Conservation (phyloP, 2,113 vertebrate species). For the Corapipo altera region DNA sequence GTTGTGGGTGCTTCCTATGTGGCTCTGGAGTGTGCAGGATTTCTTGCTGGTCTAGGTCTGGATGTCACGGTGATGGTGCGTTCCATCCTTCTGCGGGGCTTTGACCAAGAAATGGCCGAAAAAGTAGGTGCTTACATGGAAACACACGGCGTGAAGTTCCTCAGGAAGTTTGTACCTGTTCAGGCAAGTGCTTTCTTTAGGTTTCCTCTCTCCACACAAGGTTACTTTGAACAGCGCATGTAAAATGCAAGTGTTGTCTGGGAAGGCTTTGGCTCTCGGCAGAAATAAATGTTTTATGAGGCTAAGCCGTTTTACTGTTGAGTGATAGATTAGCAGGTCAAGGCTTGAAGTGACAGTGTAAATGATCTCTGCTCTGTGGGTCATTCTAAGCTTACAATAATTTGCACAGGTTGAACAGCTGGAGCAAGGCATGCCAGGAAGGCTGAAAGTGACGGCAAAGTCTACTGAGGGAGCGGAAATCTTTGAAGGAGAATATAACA, state of each 20-base stretch:
- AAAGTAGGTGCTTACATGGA: constrained; percentile 88
- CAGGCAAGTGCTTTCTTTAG: constrained; percentile 73
- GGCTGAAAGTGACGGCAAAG: constrained; percentile 87
- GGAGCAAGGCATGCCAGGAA: constrained; percentile 88
- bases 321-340: not conserved
- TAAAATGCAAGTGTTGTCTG: not conserved
- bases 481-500: constrained; percentile 89
- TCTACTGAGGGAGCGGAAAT: constrained; percentile 82
- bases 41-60: constrained; percentile 89
- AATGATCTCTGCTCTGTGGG: not conserved
- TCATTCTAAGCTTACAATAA: not conserved
- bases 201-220: not conserved
- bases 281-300: not conserved
- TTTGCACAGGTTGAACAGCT: constrained; percentile 82
- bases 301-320: not conserved
- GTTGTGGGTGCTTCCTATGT: constrained; percentile 94
- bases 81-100: constrained; percentile 91
- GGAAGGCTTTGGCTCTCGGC: not conserved
- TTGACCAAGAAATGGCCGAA: constrained; percentile 96
- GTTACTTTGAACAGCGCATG: not conserved
- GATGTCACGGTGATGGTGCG: constrained; percentile 95
- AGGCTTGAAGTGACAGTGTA: not conserved
- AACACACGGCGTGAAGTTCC: constrained; percentile 86
- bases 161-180: constrained; percentile 84
- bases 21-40: constrained; percentile 94